These are phyloP conservation scores for Xestoiulus laeticollis DNA, from an alignment of 2,888 invertebrate genomes.

Conservation along the genomic window DNA sequence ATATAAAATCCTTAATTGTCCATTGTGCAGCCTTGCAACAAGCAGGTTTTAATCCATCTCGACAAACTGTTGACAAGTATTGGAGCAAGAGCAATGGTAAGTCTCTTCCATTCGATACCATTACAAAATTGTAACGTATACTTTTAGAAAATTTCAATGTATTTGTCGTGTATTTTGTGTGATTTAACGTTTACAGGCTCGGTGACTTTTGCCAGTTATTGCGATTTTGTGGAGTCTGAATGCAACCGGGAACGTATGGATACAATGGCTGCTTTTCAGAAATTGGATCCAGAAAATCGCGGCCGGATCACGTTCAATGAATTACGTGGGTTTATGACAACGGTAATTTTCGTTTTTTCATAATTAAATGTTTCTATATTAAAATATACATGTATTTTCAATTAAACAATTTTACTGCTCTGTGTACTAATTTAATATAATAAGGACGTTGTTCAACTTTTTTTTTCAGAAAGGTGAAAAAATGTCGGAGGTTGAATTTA, in stretches of 20 bases:
- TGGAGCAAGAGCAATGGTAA: background rate
- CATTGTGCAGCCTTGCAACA: background rate
- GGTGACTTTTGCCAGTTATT: background rate
- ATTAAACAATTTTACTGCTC: no score
- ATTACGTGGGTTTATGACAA: background rate
- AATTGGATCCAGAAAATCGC: background rate
- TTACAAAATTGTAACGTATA: no score
- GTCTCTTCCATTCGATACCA: background rate
- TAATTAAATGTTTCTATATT: no score
- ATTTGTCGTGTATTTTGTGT: background rate
- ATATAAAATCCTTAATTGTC: background rate
- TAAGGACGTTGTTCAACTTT: background rate
- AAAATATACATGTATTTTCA: no score
- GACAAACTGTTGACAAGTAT: background rate
- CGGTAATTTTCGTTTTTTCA: background rate
- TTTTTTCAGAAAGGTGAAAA: slow-evolving; percentile 54
- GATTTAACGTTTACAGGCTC: background rate
- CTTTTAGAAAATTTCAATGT: no score
- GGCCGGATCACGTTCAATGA: background rate
- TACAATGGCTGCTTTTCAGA: background rate
- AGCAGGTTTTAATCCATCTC: background rate
- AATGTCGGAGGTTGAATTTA: background rate
- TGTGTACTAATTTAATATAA: no score
- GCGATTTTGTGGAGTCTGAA: background rate
- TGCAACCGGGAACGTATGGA: background rate